Percentiles rank a stretch among this genome's conserved stretches.
Conservation (phyloP, 2,113 vertebrate genomes). For the Phodopus roborovskii region DNA sequence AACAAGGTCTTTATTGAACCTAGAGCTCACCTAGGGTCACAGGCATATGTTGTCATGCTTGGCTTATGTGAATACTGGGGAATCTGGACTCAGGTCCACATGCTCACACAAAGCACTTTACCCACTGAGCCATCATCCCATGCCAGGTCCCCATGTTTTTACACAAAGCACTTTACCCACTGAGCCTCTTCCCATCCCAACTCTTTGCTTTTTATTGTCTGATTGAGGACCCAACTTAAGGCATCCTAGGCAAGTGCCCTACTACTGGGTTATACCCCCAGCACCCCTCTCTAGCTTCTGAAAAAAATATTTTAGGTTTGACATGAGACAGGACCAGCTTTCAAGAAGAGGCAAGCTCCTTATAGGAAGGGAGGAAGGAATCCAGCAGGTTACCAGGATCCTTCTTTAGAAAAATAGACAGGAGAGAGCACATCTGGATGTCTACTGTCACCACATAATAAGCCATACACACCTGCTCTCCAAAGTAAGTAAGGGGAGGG, state of each 20-base stretch:
- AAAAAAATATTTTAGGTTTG: background rate
- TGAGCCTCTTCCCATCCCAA: background rate
- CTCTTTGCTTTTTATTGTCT: background rate
- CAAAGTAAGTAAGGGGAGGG: background rate
- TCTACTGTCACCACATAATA: background rate
- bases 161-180: no score
- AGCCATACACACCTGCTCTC: background rate
- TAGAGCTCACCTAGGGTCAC: background rate
- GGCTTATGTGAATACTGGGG: background rate
- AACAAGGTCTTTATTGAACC: background rate
- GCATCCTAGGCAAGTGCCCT: background rate
- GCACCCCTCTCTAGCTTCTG: background rate
- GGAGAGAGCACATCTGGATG: background rate
- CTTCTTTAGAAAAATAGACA: background rate
- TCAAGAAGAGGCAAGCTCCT: constrained; percentile 1
- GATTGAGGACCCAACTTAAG: background rate
- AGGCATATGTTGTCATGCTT: background rate
- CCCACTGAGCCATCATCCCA: background rate
- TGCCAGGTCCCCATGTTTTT: background rate
- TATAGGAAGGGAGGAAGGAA: background rate
- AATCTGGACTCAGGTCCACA: background rate
- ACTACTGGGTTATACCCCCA: background rate
- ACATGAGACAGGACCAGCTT: background rate
- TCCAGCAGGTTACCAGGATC: background rate
- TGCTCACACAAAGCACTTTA: background rate